These are phyloP conservation scores for Cuniculus paca DNA, from an alignment of 2,797 vertebrate genomes.

Conservation along the genomic window DNA sequence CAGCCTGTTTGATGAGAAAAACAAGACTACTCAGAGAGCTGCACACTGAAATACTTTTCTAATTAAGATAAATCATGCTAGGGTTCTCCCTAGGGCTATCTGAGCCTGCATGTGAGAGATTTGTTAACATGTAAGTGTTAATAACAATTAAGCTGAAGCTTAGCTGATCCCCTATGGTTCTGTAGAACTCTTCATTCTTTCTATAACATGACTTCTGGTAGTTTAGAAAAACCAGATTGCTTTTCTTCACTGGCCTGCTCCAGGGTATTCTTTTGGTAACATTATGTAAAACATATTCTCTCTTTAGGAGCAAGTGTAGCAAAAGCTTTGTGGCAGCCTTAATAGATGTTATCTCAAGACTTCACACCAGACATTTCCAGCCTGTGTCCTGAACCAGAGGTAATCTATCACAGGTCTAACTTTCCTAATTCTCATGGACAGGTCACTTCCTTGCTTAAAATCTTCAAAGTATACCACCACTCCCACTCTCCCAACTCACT, in stretches of 20 bases:
- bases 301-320: not conserved
- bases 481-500: not conserved
- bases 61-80: not conserved
- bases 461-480: slow-evolving; percentile 33
- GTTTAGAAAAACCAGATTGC: not conserved
- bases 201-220: not conserved
- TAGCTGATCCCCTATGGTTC: not conserved
- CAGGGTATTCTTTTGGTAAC: not conserved
- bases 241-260: not conserved
- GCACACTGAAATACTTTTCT: not conserved
- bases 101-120: not conserved
- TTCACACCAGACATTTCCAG: not conserved
- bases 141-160: not conserved
- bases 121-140: not conserved
- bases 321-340: not conserved
- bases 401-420: not conserved
- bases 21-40: slow-evolving; percentile 58
- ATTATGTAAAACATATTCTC: not conserved
- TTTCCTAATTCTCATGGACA: slow-evolving; percentile 37
- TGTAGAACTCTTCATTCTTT: not conserved
- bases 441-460: slow-evolving; percentile 10
- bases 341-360: not conserved
- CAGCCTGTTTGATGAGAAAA: slow-evolving; percentile 91
- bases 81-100: not conserved
- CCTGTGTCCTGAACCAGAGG: not conserved